Conservation (phyloP, 2,888 invertebrate species). For the Clivina fossor region DNA sequence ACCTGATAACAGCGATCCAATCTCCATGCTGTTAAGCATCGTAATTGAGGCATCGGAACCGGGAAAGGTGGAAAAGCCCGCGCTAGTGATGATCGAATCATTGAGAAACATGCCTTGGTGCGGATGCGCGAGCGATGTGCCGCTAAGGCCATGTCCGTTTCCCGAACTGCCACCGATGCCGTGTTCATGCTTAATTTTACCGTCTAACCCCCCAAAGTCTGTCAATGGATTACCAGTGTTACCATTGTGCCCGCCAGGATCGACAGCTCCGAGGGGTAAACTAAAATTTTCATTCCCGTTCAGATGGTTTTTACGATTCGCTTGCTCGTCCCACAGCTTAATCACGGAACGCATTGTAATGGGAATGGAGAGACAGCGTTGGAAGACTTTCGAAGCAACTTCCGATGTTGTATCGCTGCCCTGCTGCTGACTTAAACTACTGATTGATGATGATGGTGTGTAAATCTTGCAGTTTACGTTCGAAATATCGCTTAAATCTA, state of each 20-base stretch:
- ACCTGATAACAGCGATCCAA: slow-evolving; percentile 49
- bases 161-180: slow-evolving; percentile 48
- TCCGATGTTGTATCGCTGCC: slow-evolving; percentile 57
- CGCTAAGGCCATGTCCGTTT: slow-evolving; percentile 40
- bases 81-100: slow-evolving; percentile 49
- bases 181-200: slow-evolving; percentile 52
- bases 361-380: slow-evolving; percentile 90
- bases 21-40: slow-evolving; percentile 48
- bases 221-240: slow-evolving; percentile 53
- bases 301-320: slow-evolving; percentile 55
- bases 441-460: slow-evolving; percentile 58
- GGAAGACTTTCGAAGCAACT: slow-evolving; percentile 70
- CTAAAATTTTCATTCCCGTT: slow-evolving; percentile 63
- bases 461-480: slow-evolving; percentile 78
- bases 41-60: slow-evolving; percentile 42
- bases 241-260: slow-evolving; percentile 62
- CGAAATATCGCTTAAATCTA: slow-evolving; percentile 80
- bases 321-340: slow-evolving; percentile 81
- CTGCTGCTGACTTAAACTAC: slow-evolving; percentile 44
- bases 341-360: slow-evolving; percentile 85
- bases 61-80: slow-evolving; percentile 52
- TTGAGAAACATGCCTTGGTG: slow-evolving; percentile 47
- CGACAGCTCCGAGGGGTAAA: slow-evolving; percentile 68
- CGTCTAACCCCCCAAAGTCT: slow-evolving; percentile 50
- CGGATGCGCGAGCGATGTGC: slow-evolving; percentile 35